Conservation (phyloP, 2,113 vertebrate genomes). For the Neogobius melanostomus region DNA sequence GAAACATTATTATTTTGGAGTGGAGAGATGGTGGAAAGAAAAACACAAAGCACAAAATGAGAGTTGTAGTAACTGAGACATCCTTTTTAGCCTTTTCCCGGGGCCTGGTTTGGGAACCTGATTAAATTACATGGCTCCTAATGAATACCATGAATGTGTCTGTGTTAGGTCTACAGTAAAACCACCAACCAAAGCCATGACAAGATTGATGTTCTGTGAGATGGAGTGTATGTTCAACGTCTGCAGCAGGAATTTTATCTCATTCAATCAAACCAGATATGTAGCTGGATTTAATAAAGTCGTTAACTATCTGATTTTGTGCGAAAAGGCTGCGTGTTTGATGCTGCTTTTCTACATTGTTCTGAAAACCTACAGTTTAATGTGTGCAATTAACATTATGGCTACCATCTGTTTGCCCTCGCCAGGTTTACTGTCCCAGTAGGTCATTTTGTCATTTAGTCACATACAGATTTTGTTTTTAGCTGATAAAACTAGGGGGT, state of each 20-base stretch:
- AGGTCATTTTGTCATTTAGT: too few species aligned
- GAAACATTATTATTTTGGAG: background rate
- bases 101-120: constrained; percentile 48
- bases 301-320: background rate
- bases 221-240: background rate
- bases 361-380: background rate
- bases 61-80: constrained; percentile 14
- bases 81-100: constrained; percentile 41
- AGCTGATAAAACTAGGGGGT: too few species aligned
- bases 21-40: background rate
- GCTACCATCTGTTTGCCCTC: background rate
- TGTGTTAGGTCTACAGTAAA: constrained; percentile 49
- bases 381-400: background rate
- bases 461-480: too few species aligned
- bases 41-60: constrained; percentile 3
- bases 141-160: constrained; percentile 54
- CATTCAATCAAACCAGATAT: background rate
- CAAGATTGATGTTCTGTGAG: constrained; percentile 9
- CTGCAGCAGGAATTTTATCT: constrained; percentile 13
- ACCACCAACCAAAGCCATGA: constrained; percentile 24
- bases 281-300: background rate
- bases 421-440: too few species aligned
- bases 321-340: background rate
- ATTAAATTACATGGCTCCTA: constrained; percentile 68
- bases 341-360: background rate